phyloP scores from a whole-genome alignment of 1,140 invertebrate species.

The Drosophila mauritiana region DNA sequence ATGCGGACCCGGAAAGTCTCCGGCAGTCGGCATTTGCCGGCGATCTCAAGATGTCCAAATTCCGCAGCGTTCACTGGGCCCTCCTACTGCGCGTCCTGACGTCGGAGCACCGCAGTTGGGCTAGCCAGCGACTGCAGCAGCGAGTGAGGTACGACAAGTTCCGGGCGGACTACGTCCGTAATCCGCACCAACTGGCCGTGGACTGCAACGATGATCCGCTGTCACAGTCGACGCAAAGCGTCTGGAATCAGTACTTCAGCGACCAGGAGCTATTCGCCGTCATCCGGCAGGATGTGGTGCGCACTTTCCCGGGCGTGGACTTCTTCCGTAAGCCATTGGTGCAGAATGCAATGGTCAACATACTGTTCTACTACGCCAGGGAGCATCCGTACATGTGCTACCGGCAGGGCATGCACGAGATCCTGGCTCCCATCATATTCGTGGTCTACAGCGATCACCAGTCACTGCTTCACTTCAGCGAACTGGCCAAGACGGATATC shows the following conservation, averaged over 20 bases:
- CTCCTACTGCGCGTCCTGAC: slow-evolving; percentile 84
- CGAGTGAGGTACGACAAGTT: slow-evolving; percentile 80
- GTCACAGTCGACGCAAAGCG: slow-evolving; percentile 86
- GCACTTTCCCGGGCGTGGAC: slow-evolving; percentile 92
- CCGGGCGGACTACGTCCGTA: slow-evolving; percentile 74
- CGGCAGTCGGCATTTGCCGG: slow-evolving; percentile 82
- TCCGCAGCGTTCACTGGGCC: slow-evolving; percentile 85
- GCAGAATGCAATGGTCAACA: slow-evolving; percentile 88
- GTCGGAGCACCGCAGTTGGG: slow-evolving; percentile 77
- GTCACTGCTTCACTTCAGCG: slow-evolving; percentile 85
- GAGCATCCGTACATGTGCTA: slow-evolving; percentile 90
- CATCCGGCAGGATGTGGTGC: slow-evolving; percentile 92
- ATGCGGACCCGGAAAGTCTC: slow-evolving; percentile 68
- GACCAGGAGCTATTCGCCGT: slow-evolving; percentile 90
- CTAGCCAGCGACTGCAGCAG: slow-evolving; percentile 63
- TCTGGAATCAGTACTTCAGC: slow-evolving; percentile 93
- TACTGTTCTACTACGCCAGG: slow-evolving; percentile 89
- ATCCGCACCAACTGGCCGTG: slow-evolving; percentile 67
- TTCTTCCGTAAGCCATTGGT: slow-evolving; percentile 90
- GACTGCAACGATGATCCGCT: slow-evolving; percentile 74
- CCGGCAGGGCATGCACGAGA: slow-evolving; percentile 94
- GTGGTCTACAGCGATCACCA: slow-evolving; percentile 90
- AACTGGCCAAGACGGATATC: slow-evolving; percentile 75
- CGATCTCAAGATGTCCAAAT: slow-evolving; percentile 84
- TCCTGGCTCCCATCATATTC: slow-evolving; percentile 91